These are phyloP conservation scores for Desmophyllum pertusum DNA, from an alignment of 92 coral and sea anemone genomes.

Conservation along the genomic window DNA sequence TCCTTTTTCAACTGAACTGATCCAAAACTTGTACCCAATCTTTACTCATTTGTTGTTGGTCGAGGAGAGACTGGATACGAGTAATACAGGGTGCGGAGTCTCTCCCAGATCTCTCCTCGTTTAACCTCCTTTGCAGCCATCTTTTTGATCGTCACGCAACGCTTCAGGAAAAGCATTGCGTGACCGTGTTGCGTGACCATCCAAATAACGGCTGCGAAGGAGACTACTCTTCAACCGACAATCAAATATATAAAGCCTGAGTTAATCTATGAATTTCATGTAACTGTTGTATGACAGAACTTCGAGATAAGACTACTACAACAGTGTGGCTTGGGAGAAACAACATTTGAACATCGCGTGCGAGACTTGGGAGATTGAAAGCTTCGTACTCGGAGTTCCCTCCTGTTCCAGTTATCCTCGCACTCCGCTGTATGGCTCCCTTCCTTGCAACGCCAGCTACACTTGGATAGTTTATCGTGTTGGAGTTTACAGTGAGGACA, in stretches of 20 bases:
- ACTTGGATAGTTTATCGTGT: constrained; percentile 46
- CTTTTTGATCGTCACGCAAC: too few relatives aligned
- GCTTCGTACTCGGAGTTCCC: constrained; percentile 63
- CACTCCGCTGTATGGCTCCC: constrained; percentile 27
- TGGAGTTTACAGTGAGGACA: constrained; percentile 75
- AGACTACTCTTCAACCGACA: not conserved
- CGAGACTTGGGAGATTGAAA: constrained; percentile 59
- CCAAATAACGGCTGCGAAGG: too few relatives aligned
- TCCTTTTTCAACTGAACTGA: not conserved
- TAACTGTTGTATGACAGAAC: constrained; percentile 65
- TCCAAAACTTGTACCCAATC: not conserved
- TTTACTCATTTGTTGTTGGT: not conserved
- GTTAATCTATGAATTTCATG: constrained; percentile 24
- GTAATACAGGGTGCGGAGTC: not conserved
- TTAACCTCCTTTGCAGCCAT: too few relatives aligned
- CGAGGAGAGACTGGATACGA: not conserved
- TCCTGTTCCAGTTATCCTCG: constrained; percentile 37
- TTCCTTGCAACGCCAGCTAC: constrained; percentile 7
- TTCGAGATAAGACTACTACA: constrained; percentile 65
- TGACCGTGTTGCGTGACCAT: too few relatives aligned
- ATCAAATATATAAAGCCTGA: not conserved
- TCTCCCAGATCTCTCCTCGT: too few relatives aligned
- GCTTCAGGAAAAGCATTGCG: too few relatives aligned
- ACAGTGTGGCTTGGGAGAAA: constrained; percentile 50
- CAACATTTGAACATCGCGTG: constrained; percentile 41